phyloP scores from a whole-genome alignment of 2,113 vertebrate genomes.

The Alaudala cheleensis region DNA sequence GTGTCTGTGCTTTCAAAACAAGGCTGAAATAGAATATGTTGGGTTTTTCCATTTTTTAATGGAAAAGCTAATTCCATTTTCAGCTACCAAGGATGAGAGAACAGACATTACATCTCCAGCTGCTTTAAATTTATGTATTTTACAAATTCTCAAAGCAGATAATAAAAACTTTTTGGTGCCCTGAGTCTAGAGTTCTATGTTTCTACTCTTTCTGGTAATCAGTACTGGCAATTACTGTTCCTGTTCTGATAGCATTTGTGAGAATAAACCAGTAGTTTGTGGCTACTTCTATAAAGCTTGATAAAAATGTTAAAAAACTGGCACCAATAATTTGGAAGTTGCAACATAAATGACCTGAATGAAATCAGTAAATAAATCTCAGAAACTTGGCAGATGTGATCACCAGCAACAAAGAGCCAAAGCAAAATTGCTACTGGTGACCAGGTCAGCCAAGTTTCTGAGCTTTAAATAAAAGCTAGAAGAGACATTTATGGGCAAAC shows the following conservation, averaged over 20 bases:
- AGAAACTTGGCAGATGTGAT: rapidly evolving
- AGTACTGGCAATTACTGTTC: neutral
- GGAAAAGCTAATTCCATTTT: neutral
- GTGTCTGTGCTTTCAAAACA: neutral
- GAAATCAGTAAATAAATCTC: neutral
- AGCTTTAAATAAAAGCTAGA: neutral
- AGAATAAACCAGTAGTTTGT: neutral
- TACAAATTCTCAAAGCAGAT: neutral
- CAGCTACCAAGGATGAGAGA: neutral
- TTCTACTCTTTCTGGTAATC: neutral
- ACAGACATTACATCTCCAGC: neutral
- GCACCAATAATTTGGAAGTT: neutral
- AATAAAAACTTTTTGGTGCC: neutral
- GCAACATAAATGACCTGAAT: neutral
- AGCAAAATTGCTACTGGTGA: neutral
- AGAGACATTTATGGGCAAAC: neutral
- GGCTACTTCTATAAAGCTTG: neutral
- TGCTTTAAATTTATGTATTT: neutral
- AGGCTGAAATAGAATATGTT: neutral
- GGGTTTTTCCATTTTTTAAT: neutral
- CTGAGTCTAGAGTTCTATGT: neutral
- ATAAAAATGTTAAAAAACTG: neutral
- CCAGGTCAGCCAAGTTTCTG: neutral
- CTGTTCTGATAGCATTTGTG: neutral
- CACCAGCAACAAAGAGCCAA: neutral